Percentiles rank a stretch among this genome's conserved stretches.
phyloP scores from a whole-genome alignment of 2,797 vertebrate species.

The Ctenopoma kingsleyae region DNA sequence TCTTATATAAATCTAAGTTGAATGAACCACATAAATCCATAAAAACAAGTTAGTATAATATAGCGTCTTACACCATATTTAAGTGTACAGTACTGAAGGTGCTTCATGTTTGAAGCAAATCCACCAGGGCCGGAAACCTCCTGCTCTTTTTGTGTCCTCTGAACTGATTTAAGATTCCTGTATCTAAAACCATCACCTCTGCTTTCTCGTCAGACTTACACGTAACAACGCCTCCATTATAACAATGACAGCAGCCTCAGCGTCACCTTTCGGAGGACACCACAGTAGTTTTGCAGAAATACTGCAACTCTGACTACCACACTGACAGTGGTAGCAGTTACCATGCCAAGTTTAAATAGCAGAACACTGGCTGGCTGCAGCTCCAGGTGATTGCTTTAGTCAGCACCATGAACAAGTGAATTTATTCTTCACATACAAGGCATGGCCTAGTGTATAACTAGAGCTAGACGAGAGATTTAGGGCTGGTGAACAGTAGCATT shows the following conservation, averaged over 20 bases:
- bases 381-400: too few species aligned
- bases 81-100: too few species aligned
- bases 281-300: background rate
- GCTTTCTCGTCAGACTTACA: background rate
- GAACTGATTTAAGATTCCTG: slow-evolving; percentile 37
- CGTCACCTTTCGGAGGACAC: slow-evolving; percentile 4
- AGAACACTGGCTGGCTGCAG: too few species aligned
- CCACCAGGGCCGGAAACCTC: background rate
- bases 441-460: too few species aligned
- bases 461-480: too few species aligned
- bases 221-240: slow-evolving; percentile 36
- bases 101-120: slow-evolving; percentile 30
- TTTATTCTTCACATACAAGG: background rate
- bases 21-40: too few species aligned
- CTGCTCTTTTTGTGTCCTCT: slow-evolving; percentile 14
- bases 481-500: too few species aligned
- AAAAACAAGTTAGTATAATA: too few species aligned
- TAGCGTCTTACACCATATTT: too few species aligned
- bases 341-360: too few species aligned
- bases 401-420: background rate
- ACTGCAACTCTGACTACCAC: background rate
- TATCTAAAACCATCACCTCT: slow-evolving; percentile 23
- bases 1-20: too few species aligned
- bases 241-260: slow-evolving; percentile 24
- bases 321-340: too few species aligned